Base-by-base conservation (phyloP, 2,797 vertebrate species). In the Gymnopithys bicolor region DNA sequence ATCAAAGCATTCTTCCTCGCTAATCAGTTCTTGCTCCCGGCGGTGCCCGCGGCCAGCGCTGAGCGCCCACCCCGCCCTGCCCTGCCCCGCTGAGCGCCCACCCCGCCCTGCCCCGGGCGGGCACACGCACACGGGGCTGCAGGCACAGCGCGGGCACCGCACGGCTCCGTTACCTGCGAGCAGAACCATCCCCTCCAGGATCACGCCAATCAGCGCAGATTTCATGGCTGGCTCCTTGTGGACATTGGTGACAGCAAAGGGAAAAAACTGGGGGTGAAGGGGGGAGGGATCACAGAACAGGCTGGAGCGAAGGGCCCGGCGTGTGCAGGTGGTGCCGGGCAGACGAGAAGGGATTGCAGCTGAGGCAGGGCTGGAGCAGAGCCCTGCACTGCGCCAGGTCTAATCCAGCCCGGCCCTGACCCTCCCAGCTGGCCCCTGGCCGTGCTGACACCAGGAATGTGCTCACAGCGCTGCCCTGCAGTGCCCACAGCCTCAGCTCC, bases 361-460 rank as follows among this genome's bases (percentile, higher is more conserved):
- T 68, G 94, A 97, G 95, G 84, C 92, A 90, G 97, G 75, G 94
- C 78, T 95, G 94, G 87, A 86, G 93, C 48, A 86, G 96, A 97
- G 93, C 82, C 94, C 94, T 94, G 96, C 94, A 62, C 94, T 76
- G 95, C 80, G 95, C 88, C 75, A 89, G 97, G 78, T 51, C 94
- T 98, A 98, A 99, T 98, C 98, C 97, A 92, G 94, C 30, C 94
- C 79, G 27, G 93, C 94, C 91, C 95, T 97, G 96, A 96, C 95
- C 94, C 97, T 96, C 97, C 98, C 98, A 98, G 98, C 98, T 98
- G 98, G 98, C 98, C 98, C 80, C 98, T 98, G 97, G 98, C 98
- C 97, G 83, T 66, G 97, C 98, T 98, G 98, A 98, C 98, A 98
- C 46, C 93, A 98, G 97, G 98, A 98, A 98, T 98, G 98, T 75